These are phyloP conservation scores for Sitta europaea DNA, from an alignment of 2,113 vertebrate species.

Conservation along the genomic window DNA sequence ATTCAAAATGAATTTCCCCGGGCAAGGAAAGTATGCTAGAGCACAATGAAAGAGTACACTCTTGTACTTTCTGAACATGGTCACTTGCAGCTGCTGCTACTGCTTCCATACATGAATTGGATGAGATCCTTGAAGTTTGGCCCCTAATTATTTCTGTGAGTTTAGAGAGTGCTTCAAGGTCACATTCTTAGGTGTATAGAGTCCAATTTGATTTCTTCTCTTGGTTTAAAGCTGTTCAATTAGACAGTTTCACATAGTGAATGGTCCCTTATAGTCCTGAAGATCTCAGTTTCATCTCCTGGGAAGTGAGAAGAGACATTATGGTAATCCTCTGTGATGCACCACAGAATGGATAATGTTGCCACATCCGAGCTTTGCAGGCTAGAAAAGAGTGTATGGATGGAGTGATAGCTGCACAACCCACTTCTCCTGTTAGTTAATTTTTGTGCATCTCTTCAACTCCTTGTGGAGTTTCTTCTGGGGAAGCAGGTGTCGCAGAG, in stretches of 20 bases:
- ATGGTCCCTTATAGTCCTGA: neutral
- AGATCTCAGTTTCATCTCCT: neutral
- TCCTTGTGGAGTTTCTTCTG: neutral
- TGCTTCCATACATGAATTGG: neutral
- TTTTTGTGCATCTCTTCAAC: neutral
- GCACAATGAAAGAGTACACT: neutral
- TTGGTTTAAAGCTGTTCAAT: neutral
- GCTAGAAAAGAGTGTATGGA: neutral
- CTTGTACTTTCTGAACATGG: neutral
- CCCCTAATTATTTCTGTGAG: neutral
- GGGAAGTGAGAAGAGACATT: neutral
- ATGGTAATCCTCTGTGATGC: neutral
- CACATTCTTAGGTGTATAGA: neutral
- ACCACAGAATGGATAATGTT: neutral
- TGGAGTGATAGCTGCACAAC: neutral
- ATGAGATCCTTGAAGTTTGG: neutral
- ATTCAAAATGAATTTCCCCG: neutral
- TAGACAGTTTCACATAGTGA: neutral
- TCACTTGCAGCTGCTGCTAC: neutral
- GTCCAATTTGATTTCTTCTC: neutral
- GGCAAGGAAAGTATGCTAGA: neutral
- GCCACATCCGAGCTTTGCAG: neutral
- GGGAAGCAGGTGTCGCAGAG: neutral
- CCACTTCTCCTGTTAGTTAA: neutral
- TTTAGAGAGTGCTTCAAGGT: neutral